These are phyloP conservation scores for Pilophorus perplexus DNA, from an alignment of 2,888 invertebrate genomes.

Conservation along the genomic window DNA sequence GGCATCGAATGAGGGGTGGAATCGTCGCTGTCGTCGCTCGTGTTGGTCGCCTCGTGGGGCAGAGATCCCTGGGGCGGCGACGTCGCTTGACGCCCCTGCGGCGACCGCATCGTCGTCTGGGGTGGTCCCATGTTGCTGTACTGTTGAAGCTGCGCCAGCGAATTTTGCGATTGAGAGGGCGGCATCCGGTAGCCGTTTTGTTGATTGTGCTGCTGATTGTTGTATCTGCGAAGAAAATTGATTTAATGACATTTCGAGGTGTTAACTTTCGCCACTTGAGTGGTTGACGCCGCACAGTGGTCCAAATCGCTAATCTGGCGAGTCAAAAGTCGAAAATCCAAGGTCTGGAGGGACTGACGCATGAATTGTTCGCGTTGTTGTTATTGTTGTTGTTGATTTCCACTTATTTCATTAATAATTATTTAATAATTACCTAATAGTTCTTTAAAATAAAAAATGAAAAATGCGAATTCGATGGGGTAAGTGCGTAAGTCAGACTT, in stretches of 20 bases:
- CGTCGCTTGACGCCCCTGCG: conserved; percentile 48
- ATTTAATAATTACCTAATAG: too few species aligned
- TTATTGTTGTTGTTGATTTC: too few species aligned
- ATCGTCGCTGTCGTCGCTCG: conserved; percentile 85
- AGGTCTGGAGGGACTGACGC: too few species aligned
- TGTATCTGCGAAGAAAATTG: conserved; percentile 11
- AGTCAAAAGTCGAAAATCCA: too few species aligned
- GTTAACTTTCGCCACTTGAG: not conserved
- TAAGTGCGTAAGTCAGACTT: too few species aligned
- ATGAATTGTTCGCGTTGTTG: too few species aligned
- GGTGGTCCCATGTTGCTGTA: conserved; percentile 51
- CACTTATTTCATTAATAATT: too few species aligned
- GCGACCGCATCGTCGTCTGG: conserved; percentile 47
- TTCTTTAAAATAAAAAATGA: too few species aligned
- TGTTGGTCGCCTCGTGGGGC: conserved; percentile 56
- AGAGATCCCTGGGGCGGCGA: conserved; percentile 47
- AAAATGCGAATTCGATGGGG: too few species aligned
- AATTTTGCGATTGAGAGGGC: conserved; percentile 41
- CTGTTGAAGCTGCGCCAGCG: conserved; percentile 50
- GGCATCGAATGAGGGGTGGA: conserved; percentile 71
- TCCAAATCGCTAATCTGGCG: too few species aligned
- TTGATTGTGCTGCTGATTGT: conserved; percentile 30
- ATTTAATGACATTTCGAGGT: conserved; percentile 41
- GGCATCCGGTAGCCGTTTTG: conserved; percentile 44
- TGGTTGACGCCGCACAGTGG: too few species aligned